A percentile compares a stretch with the other conserved stretches of the same genome.
Evolutionary conservation across 1,140 invertebrate genomes (phyloP).

Genomic region (Heliconius eleuchia): DNA sequence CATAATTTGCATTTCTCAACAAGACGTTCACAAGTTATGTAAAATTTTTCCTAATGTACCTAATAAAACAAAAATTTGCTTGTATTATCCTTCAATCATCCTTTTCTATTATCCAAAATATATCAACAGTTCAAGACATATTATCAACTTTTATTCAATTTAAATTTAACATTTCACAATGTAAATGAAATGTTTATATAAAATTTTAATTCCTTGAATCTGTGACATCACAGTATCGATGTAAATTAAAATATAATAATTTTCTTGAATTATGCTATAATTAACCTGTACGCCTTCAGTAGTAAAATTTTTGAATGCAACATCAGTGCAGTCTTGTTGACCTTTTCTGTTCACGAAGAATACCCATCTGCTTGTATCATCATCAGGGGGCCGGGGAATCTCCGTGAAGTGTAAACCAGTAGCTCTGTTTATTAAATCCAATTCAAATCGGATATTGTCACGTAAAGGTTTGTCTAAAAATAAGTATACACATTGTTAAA

Average conservation of each 20-base stretch:
- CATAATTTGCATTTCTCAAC: background rate
- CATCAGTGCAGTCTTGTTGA: constrained; percentile 51
- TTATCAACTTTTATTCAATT: too few relatives aligned
- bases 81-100: too few relatives aligned
- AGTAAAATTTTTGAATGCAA: constrained; percentile 52
- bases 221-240: too few relatives aligned
- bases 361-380: constrained; percentile 57
- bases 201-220: too few relatives aligned
- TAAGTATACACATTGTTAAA: background rate
- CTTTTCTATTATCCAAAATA: too few relatives aligned
- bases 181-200: too few relatives aligned
- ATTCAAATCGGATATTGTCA: constrained; percentile 54
- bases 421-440: constrained; percentile 43
- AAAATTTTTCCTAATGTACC: too few relatives aligned
- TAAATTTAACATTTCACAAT: too few relatives aligned
- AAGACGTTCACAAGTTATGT: too few relatives aligned
- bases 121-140: too few relatives aligned
- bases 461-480: constrained; percentile 62
- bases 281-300: constrained; percentile 65
- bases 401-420: constrained; percentile 59
- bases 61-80: too few relatives aligned
- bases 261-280: background rate
- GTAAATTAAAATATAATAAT: background rate
- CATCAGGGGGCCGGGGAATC: constrained; percentile 51
- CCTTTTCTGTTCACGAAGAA: constrained; percentile 65